Evolutionary conservation across 23 tunicate genomes (phyloP), one percentile per base, ranked within the genome.

Genomic region (Oikopleura dioica): DNA sequence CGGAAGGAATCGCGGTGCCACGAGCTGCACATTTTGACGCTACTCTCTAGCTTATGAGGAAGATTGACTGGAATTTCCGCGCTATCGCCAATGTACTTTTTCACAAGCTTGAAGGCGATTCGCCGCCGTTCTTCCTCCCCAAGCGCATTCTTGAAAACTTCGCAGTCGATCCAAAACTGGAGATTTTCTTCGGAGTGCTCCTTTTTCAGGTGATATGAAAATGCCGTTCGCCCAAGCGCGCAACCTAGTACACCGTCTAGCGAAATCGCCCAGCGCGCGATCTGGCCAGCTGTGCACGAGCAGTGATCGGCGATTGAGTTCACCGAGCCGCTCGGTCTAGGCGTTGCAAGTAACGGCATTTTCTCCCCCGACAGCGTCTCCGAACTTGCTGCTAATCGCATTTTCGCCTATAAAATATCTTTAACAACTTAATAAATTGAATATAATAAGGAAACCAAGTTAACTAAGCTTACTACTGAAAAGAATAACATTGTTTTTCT

Each of bases 181-280:
- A 83, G 44, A 68, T 83, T 83, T 80, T 83, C 87, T 16, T 83
- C 87, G 83, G 82, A 79, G 77, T 58, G 78, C 51, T 83, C 87
- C 2, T 50, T 36, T 51, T 76, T 37, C 35, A 83, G 76, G 16
- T 9, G 16, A 44, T 44, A 44, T 9, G 16, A 9, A 16, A 44
- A 44, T 9, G 55, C 55, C 55, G 16, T 44, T 44, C 55, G 55
- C 16, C 55, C 55, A 16, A 44, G 55, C 9, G 16, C 16, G 16
- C 16, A 9, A 16, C 55, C 16, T 44, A 44, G 55, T 9, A 44
- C 55, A 44, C 16, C 55, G 16, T 44, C 55, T 9, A 44, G 9
- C 9, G 55, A 44, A 44, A 44, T 16, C 16, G 55, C 55, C 55
- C 55, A 44, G 55, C 55, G 55, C 16, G 55, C 55, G 16, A 44